These are phyloP conservation scores for Dryobates pubescens DNA, from an alignment of 2,797 vertebrate genomes.

Conservation along the genomic window DNA sequence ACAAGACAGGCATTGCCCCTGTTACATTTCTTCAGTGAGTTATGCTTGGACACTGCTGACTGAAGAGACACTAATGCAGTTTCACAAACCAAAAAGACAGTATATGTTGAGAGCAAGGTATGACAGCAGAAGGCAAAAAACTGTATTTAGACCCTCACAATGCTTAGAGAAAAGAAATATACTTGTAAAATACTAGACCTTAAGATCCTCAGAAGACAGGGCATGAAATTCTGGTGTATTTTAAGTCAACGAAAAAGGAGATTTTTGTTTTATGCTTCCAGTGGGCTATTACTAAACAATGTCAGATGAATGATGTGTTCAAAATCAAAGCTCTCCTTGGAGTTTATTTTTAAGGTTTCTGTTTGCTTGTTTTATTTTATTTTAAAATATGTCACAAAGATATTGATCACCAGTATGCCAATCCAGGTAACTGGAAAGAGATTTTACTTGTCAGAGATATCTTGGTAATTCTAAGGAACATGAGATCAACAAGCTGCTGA, in stretches of 20 bases:
- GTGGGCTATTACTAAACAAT: neutral
- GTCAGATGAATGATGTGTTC: neutral
- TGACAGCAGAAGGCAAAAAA: neutral
- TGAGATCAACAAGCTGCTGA: neutral
- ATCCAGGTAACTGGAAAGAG: neutral
- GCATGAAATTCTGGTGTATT: neutral
- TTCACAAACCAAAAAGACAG: neutral
- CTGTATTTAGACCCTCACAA: neutral
- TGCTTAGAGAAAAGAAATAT: neutral
- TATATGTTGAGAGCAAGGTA: neutral
- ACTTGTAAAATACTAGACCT: neutral
- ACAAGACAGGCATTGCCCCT: neutral
- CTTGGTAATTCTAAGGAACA: neutral
- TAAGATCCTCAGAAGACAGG: neutral
- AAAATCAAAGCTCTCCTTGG: neutral
- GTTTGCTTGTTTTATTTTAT: neutral
- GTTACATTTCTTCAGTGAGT: neutral
- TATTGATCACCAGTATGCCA: neutral
- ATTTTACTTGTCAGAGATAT: neutral
- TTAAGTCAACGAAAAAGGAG: neutral
- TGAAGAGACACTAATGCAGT: neutral
- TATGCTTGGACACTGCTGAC: neutral
- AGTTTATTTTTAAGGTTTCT: neutral
- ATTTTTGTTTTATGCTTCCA: neutral
- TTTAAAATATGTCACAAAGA: neutral